Base-by-base conservation (phyloP, 2,797 vertebrate genomes). In the Arrhamphus sclerolepis region DNA sequence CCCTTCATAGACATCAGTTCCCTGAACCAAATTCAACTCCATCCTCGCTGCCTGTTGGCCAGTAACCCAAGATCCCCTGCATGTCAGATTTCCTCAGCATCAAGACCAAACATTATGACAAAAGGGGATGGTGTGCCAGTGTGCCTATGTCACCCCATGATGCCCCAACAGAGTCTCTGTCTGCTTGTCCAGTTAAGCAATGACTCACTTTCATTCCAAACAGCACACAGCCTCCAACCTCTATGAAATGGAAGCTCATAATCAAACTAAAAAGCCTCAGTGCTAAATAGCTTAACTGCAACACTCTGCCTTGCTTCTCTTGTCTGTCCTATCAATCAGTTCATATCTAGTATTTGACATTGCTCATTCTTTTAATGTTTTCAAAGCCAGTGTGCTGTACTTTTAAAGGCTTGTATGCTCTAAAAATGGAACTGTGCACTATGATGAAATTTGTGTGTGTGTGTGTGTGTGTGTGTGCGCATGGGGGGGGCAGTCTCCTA, bases 261-360 rank as follows among this genome's bases (percentile, higher is more conserved):
- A 89, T 90, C 77, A 88, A 87, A 90, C 85, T 82, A 86, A 90
- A 89, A 91, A 83, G 87, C 88, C 78, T 86, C 78, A 77, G 88
- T 86, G 88, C 89, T 89, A 88, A 90, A 91, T 86, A 80, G 76
- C 85, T 89, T 77, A 86, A 86, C 89, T 83, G 83, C 70, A 89
- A 79, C 77, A 80, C 67, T 82, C 67, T 46, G 31, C 56, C 72
- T 76, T 22, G n/a, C 58, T 75, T 50, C 38, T 49, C 58, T 69
- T 60, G 46, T 59, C 26, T 69, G 61, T 67, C 71, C 75, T 72
- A 72, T 40, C 58, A 66, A 50, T 60, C 73, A 18, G 62, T 73
- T 66, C 56, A 78, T 75, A 82, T 78, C 77, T 80, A 86, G 87
- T 81, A 79, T 18, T 18, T 1, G 71, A 85, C 87, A 80, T 83